phyloP scores from a whole-genome alignment of 2,113 vertebrate species.

The Psilopsiagon aurifrons region DNA sequence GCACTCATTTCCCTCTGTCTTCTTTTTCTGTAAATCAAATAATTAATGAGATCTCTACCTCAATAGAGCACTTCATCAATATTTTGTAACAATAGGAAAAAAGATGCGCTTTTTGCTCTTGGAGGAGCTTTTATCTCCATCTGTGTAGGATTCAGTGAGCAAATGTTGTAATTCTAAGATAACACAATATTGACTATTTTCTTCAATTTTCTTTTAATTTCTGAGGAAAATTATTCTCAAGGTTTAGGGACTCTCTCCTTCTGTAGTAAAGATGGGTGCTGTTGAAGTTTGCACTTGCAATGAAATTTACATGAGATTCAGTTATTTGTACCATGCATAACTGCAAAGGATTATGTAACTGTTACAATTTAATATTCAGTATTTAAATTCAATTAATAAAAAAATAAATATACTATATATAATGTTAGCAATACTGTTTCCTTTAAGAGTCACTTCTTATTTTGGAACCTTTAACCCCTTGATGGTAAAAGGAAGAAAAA shows the following conservation, averaged over 20 bases:
- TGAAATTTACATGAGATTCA: background rate
- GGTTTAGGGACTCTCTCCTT: background rate
- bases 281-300: background rate
- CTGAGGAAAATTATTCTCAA: slow-evolving; percentile 49
- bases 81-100: slow-evolving; percentile 76
- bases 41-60: slow-evolving; percentile 87
- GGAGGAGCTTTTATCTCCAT: slow-evolving; percentile 76
- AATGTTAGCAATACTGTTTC: background rate
- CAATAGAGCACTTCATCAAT: slow-evolving; percentile 79
- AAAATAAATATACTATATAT: background rate
- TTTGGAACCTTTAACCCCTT: background rate
- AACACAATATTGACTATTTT: slow-evolving; percentile 78
- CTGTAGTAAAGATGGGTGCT: background rate
- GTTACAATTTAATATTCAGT: background rate
- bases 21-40: slow-evolving; percentile 86
- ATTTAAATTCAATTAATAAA: background rate
- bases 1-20: slow-evolving; percentile 82
- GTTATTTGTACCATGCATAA: background rate
- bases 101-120: slow-evolving; percentile 61
- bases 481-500: background rate
- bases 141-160: slow-evolving; percentile 60
- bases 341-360: background rate
- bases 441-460: background rate
- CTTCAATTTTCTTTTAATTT: slow-evolving; percentile 54
- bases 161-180: slow-evolving; percentile 73